These are phyloP conservation scores for Serranus cabrilla DNA, from an alignment of 2,797 vertebrate species.

Conservation along the genomic window DNA sequence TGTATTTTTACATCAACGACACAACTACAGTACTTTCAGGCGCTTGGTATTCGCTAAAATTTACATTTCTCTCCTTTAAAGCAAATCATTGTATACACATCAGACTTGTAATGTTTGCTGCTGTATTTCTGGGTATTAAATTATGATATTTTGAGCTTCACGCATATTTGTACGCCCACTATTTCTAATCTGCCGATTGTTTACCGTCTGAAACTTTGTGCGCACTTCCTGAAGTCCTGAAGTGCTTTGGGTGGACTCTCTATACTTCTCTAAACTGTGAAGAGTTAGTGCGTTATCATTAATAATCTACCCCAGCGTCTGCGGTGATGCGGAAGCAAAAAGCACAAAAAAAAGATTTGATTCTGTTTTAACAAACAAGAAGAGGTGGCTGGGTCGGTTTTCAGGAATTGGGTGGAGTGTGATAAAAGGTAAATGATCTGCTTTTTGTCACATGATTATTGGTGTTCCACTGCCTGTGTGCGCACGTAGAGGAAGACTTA, in stretches of 20 bases:
- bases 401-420: neutral
- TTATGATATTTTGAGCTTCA: neutral
- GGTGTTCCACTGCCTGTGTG: neutral
- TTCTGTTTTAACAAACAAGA: neutral
- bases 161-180: neutral
- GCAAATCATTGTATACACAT: accelerated
- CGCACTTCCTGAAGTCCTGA: slow-evolving; percentile 56
- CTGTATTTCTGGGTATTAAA: neutral
- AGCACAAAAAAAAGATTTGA: too few relatives aligned
- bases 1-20: slow-evolving; percentile 51
- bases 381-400: neutral
- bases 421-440: slow-evolving; percentile 41
- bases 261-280: neutral
- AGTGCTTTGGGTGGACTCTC: too few relatives aligned
- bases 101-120: accelerated
- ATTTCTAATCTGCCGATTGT: neutral
- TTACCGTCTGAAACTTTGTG: neutral
- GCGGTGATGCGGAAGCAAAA: neutral
- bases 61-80: neutral
- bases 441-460: slow-evolving; percentile 59
- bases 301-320: accelerated
- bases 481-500: neutral
- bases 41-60: accelerated
- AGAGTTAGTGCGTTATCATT: neutral
- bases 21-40: accelerated